phyloP scores from a whole-genome alignment of 2,113 vertebrate genomes.

The Microcebus jonahi region DNA sequence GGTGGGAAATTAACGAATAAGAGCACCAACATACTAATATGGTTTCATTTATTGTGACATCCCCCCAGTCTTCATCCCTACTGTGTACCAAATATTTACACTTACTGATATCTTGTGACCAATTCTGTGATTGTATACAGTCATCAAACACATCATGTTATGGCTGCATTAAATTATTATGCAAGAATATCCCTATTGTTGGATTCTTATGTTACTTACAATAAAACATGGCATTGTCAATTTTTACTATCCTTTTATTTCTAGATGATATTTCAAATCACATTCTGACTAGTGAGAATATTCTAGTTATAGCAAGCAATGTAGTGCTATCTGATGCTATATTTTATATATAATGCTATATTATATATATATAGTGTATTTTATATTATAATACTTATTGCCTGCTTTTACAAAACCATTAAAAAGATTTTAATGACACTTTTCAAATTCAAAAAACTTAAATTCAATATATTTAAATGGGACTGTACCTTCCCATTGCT shows the following conservation, averaged over 20 bases:
- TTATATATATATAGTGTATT: background rate
- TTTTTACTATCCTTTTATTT: background rate
- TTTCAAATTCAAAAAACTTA: background rate
- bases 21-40: background rate
- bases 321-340: background rate
- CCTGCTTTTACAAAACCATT: constrained; percentile 4
- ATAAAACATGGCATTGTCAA: background rate
- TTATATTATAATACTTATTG: background rate
- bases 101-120: background rate
- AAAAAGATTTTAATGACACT: background rate
- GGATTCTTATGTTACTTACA: background rate
- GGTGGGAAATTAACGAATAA: background rate
- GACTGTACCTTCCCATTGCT: background rate
- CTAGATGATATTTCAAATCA: background rate
- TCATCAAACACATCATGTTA: background rate
- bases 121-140: background rate
- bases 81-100: background rate
- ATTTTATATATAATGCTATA: background rate
- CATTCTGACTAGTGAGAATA: background rate
- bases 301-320: background rate
- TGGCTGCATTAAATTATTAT: background rate
- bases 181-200: background rate
- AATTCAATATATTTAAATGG: background rate
- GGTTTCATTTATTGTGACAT: background rate
- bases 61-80: background rate